Base-by-base conservation (phyloP, 2,797 vertebrate species). In the Acrocephalus scirpaceus region DNA sequence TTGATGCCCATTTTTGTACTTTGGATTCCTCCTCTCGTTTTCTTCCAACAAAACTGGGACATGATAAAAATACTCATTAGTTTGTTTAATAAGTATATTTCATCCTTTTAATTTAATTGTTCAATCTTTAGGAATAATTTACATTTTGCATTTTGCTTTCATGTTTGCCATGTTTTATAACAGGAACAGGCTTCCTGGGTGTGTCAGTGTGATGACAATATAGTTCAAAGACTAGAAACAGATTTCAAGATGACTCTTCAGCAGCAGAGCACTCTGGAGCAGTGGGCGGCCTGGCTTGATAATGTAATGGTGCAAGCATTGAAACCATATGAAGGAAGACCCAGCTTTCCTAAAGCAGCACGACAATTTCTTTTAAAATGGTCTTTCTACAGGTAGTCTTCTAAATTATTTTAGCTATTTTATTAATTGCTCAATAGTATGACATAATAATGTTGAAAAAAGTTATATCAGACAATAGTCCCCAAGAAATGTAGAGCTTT, bases 101-200 rank as follows among this genome's bases (percentile, higher is more conserved):
- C n/a, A 61, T 91, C 51, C 48, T 48, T 78, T 78, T 70, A 29
- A 45, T 78, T 85, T 71, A 74, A 36, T 44, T 77, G 26, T 83
- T 69, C 67, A 75, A 2, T 69, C 54, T 83, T 90, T 88, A 60
- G 16, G 54, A 81, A 66, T 67, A 88, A 73, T 64, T 85, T 88
- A 34, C 83, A 32, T 64, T 30, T 88, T 80, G 30, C 67, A 21
- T 79, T 67, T 90, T 91, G 11, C 60, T 72, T 30, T 87, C 57
- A 66, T 60, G 57, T 91, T 94, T 70, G 60, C 60, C 56, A 81
- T 97, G 53, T 95, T 44, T 84, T 95, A 34, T 97, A 82, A 96
- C 93, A 98, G 98, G 98, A 98, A 88, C 98, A 98, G 97, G 98
- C 98, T 97, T 98, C 98, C 97, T 98, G 98, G 98, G 98, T 98